Evolutionary conservation across 2,113 vertebrate species (phyloP).

Genomic region (Paramormyrops kingsleyae): DNA sequence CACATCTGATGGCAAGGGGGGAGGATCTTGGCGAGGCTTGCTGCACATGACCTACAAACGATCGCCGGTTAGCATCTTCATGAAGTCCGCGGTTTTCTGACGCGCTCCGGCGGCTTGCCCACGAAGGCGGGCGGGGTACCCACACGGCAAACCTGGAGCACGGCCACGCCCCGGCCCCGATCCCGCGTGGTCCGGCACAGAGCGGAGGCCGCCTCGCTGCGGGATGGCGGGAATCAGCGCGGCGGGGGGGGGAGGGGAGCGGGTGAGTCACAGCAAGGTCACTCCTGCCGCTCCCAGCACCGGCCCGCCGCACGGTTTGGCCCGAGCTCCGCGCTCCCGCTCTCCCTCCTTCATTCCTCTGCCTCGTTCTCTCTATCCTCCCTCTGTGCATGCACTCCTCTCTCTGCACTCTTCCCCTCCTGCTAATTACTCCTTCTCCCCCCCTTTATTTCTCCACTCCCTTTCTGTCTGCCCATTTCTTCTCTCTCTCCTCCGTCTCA

Average conservation of each 20-base stretch:
- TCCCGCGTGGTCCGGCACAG: not conserved
- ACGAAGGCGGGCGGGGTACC: not conserved
- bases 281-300: constrained; percentile 54
- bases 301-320: constrained; percentile 51
- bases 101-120: not conserved
- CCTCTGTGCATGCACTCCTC: not conserved
- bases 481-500: constrained; percentile 28
- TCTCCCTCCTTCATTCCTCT: constrained; percentile 31
- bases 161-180: not conserved
- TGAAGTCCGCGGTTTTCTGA: constrained; percentile 45
- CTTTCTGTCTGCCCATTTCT: constrained; percentile 6
- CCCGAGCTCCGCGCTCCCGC: constrained; percentile 39
- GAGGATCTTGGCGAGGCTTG: constrained; percentile 61
- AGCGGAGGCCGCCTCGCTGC: constrained; percentile 29
- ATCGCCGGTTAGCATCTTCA: constrained; percentile 59
- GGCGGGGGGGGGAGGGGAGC: constrained; percentile 53
- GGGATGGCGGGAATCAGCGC: constrained; percentile 28
- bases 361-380: constrained; percentile 46
- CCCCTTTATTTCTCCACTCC: constrained; percentile 33
- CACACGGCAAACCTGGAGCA: not conserved
- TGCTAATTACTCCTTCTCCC: constrained; percentile 10
- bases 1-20: constrained; percentile 26
- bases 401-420: constrained; percentile 31
- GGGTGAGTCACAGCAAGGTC: constrained; percentile 72
- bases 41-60: constrained; percentile 62